Evolutionary conservation across 2,888 invertebrate genomes (phyloP), one percentile per base, ranked within the genome.

Genomic region (Fabriciana adippe): DNA sequence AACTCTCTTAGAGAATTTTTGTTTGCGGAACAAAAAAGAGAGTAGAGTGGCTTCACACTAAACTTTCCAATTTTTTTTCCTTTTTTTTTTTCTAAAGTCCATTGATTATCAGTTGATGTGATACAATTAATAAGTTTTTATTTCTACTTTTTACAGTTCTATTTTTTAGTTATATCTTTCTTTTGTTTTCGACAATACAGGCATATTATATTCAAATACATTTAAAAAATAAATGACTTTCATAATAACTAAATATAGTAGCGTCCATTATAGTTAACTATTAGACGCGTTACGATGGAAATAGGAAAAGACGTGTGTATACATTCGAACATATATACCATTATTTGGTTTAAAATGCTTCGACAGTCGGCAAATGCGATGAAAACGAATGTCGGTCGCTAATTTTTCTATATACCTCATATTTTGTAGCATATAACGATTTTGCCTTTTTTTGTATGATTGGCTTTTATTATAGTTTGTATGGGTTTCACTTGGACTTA

Each of bases 381-480:
- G 16, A 16, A 16, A 51, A 61, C 31, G 35, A 50, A 61, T 51
- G 31, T 51, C 61, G 35, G 61, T 61, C 50, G 66, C 68, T 66
- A 57, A 60, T 66, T 67, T 65, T 51, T 63, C 54, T 78, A 87
- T 84, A 87, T 90, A 90, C 90, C 91, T 92, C 91, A 89, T 90
- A 87, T 89, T 90, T 84, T 83, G 87, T 90, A 91, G 90, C 81
- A 74, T 73, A 41, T 11, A 41, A 78, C 78, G 72, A 77, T 79
- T 80, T 76, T 79, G 85, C 84, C 83, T 81, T 77, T 81, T 77
- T 78, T 81, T 82, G 66, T 77, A 75, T 81, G 72, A 80, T 83
- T 81, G 81, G 83, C 84, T 81, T 83, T 76, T 80, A 74, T 74
- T 71, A 75, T 77, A 78, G 76, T 76, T 75, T 79, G 53, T 75